Conservation (phyloP, 2,113 vertebrate species). For the Acinonyx jubatus region DNA sequence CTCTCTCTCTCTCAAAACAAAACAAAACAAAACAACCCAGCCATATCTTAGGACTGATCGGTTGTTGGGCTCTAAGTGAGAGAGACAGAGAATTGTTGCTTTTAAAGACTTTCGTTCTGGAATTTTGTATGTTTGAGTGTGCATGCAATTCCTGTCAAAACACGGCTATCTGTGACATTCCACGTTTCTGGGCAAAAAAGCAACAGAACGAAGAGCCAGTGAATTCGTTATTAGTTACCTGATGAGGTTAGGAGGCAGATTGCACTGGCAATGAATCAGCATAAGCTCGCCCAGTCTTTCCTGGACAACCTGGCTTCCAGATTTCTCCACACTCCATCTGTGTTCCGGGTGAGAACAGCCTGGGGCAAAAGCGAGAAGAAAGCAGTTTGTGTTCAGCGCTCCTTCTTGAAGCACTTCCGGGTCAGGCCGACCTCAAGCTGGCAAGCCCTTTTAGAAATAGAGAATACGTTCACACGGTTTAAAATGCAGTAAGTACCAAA, state of each 20-base stretch:
- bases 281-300: background rate
- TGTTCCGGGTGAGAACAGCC: constrained; percentile 30
- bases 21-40: background rate
- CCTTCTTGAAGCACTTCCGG: background rate
- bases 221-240: constrained; percentile 36
- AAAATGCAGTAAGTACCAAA: background rate
- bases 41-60: background rate
- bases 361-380: constrained; percentile 53
- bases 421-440: background rate
- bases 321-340: background rate
- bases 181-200: constrained; percentile 49
- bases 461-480: background rate
- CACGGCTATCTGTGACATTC: constrained; percentile 37
- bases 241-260: background rate
- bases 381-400: background rate
- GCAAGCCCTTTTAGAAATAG: constrained; percentile 34
- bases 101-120: constrained; percentile 1
- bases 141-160: constrained; percentile 55
- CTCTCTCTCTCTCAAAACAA: no score
- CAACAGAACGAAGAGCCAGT: constrained; percentile 13
- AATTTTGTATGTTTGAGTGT: background rate
- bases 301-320: constrained; percentile 60
- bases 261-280: constrained; percentile 46
- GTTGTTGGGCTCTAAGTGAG: background rate
- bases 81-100: background rate